Conservation (phyloP, 2,113 vertebrate species). For the Heloderma charlesbogerti region DNA sequence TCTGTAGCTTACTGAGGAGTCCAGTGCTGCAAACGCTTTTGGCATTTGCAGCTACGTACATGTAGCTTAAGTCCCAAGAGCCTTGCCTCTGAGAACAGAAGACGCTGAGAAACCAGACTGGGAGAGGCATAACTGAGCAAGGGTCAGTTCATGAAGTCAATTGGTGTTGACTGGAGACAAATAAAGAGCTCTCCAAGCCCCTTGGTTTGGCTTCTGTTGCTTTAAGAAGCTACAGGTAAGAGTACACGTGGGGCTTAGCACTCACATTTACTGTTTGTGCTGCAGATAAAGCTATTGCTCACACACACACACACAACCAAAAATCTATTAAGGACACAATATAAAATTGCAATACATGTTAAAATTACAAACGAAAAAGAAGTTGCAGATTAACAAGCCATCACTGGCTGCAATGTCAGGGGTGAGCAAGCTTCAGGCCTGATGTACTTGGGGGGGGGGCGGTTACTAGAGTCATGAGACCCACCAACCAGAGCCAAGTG, state of each 20-base stretch:
- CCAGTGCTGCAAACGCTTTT: background rate
- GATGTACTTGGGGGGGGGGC: too few relatives aligned
- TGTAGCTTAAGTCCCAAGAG: background rate
- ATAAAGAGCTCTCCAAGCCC: background rate
- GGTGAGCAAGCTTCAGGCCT: background rate
- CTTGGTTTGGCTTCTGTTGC: background rate
- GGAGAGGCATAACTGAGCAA: background rate
- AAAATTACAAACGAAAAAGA: background rate
- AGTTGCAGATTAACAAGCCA: background rate
- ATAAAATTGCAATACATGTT: background rate
- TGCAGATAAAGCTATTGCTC: background rate
- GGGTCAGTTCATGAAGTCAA: slow-evolving; percentile 21
- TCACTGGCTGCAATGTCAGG: too few relatives aligned
- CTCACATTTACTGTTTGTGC: background rate
- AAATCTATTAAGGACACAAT: background rate
- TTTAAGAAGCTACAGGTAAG: slow-evolving; percentile 3
- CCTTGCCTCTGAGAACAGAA: background rate
- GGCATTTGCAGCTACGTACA: background rate
- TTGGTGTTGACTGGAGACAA: slow-evolving; percentile 16
- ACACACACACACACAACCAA: background rate
- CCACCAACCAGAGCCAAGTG: too few relatives aligned
- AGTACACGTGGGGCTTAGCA: background rate
- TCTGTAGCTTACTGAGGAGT: background rate
- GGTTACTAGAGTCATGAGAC: background rate
- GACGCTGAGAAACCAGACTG: background rate